Conservation (phyloP, 2,113 vertebrate genomes). For the Oceanodroma tethys region DNA sequence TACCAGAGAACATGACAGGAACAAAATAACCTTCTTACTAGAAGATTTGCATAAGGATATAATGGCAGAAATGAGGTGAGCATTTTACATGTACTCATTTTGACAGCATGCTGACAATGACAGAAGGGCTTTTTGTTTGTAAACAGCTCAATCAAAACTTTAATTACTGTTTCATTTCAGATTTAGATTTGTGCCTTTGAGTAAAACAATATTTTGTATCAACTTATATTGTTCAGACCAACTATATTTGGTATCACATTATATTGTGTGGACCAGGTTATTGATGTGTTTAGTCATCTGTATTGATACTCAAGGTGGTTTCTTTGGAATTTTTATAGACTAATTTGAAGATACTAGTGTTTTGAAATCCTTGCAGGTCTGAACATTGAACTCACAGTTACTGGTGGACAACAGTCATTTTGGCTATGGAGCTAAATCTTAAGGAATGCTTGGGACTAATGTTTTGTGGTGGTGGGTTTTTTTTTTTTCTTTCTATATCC, state of each 20-base stretch:
- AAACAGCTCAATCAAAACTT: not conserved
- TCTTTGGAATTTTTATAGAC: not conserved
- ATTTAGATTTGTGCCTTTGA: not conserved
- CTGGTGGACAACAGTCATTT: not conserved
- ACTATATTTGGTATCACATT: not conserved
- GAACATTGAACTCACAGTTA: not conserved
- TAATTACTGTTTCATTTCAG: not conserved
- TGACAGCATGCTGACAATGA: not conserved
- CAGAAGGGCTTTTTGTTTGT: not conserved
- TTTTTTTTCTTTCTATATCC: not conserved
- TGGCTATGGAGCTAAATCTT: not conserved
- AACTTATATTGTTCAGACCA: not conserved
- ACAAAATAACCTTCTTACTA: not conserved
- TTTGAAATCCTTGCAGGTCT: not conserved
- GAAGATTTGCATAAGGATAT: not conserved
- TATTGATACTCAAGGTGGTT: not conserved
- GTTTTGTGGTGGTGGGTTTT: not conserved
- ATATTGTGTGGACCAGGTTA: not conserved
- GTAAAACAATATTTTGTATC: not conserved
- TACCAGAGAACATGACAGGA: not conserved
- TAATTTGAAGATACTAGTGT: not conserved
- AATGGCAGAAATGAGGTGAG: constrained; percentile 59
- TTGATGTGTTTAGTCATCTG: not conserved
- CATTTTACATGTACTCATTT: not conserved
- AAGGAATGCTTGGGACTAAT: not conserved